Percentiles rank a stretch among this genome's conserved stretches.
phyloP scores from a whole-genome alignment of 2,797 vertebrate genomes.

The Pantherophis alleghaniensis region DNA sequence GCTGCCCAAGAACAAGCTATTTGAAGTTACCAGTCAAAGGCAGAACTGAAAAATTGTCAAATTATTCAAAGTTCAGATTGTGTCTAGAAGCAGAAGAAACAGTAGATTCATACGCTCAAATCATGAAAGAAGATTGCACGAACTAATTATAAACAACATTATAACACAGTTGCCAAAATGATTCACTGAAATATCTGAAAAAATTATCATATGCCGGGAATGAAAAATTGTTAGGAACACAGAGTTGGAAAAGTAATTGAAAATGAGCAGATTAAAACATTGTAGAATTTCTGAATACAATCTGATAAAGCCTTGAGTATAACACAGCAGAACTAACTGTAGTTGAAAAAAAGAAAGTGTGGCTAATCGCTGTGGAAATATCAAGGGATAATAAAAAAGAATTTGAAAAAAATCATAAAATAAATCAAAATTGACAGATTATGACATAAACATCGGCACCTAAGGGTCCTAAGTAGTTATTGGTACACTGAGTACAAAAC shows the following conservation, averaged over 20 bases:
- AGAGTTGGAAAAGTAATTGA: neutral
- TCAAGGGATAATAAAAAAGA: neutral
- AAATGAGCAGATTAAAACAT: neutral
- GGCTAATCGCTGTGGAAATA: neutral
- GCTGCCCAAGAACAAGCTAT: neutral
- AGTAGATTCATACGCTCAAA: neutral
- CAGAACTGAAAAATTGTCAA: neutral
- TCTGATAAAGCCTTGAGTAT: neutral
- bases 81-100: neutral
- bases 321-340: neutral
- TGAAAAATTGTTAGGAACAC: neutral
- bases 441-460: neutral
- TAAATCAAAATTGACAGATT: neutral
- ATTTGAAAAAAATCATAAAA: neutral
- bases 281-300: neutral
- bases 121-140: neutral
- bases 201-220: neutral
- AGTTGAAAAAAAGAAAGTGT: neutral
- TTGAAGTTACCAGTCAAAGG: neutral
- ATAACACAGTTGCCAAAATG: neutral
- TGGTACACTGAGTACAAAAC: neutral
- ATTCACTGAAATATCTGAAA: neutral
- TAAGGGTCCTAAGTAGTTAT: neutral
- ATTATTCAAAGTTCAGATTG: neutral
- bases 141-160: neutral